These are phyloP conservation scores for Oncorhynchus masou DNA, from an alignment of 2,113 vertebrate species.

Conservation along the genomic window DNA sequence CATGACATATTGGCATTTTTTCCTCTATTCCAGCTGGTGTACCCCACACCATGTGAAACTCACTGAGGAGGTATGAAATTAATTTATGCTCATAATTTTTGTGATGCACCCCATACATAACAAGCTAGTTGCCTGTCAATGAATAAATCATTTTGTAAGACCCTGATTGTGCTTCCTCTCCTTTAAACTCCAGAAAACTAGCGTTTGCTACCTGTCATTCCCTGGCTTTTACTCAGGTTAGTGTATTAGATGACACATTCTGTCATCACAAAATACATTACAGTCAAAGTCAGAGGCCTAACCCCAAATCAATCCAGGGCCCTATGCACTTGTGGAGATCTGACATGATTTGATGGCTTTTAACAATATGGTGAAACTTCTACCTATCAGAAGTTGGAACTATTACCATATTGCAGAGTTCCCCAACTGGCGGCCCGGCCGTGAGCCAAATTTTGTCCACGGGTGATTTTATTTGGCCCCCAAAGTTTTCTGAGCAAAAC, in stretches of 20 bases:
- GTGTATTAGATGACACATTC: not conserved
- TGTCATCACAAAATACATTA: not conserved
- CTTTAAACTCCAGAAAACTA: constrained; percentile 81
- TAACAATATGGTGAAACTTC: no score
- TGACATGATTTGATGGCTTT: not conserved
- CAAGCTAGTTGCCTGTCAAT: not conserved
- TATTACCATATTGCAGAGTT: no score
- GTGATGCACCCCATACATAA: not conserved
- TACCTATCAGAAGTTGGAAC: no score
- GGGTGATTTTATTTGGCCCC: no score
- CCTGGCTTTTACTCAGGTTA: constrained; percentile 97
- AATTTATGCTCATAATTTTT: not conserved
- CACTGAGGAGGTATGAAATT: constrained; percentile 86
- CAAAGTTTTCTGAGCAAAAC: no score
- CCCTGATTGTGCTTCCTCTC: not conserved
- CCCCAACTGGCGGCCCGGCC: no score
- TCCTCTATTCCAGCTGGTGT: constrained; percentile 79
- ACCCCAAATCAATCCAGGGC: no score
- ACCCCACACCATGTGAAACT: constrained; percentile 84
- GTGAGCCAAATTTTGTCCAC: no score
- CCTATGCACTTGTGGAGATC: no score
- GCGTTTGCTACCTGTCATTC: constrained; percentile 93
- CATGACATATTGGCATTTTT: not conserved
- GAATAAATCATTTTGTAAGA: not conserved
- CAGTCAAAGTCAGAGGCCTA: no score